These are phyloP conservation scores for Dasyprocta punctata DNA, from an alignment of 2,113 vertebrate species.

Conservation along the genomic window DNA sequence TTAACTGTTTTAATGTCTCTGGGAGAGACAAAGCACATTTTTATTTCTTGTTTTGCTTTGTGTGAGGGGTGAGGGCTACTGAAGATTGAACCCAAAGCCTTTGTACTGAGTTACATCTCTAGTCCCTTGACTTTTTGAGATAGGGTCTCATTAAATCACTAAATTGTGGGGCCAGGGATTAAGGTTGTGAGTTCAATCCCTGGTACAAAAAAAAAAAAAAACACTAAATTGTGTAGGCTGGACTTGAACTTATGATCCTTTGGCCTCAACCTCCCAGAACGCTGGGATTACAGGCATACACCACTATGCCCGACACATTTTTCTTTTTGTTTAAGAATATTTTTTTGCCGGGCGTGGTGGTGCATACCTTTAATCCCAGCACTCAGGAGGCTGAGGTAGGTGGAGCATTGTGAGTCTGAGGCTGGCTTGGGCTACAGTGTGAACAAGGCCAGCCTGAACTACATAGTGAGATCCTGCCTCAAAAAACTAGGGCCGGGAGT, in stretches of 20 bases:
- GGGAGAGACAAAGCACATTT: neutral
- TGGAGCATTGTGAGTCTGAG: no score
- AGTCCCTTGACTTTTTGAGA: neutral
- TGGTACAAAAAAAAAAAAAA: neutral
- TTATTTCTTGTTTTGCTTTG: neutral
- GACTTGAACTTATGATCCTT: neutral
- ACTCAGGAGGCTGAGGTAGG: no score
- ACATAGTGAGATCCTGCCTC: no score
- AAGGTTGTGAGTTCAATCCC: no score
- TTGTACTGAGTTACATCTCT: neutral
- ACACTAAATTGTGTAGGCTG: neutral
- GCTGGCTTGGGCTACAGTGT: no score
- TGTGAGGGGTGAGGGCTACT: neutral
- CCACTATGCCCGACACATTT: neutral
- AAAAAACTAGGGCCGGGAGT: no score
- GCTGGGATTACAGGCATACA: neutral
- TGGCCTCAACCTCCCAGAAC: neutral
- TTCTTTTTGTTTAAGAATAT: neutral
- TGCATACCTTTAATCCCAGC: no score
- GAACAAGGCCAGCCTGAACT: no score
- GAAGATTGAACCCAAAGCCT: neutral
- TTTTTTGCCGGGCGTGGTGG: no score
- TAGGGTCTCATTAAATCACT: neutral
- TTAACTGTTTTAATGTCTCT: neutral
- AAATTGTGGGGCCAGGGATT: neutral